These are phyloP conservation scores for Rhagonycha lutea DNA, from an alignment of 2,888 invertebrate genomes.

Conservation along the genomic window DNA sequence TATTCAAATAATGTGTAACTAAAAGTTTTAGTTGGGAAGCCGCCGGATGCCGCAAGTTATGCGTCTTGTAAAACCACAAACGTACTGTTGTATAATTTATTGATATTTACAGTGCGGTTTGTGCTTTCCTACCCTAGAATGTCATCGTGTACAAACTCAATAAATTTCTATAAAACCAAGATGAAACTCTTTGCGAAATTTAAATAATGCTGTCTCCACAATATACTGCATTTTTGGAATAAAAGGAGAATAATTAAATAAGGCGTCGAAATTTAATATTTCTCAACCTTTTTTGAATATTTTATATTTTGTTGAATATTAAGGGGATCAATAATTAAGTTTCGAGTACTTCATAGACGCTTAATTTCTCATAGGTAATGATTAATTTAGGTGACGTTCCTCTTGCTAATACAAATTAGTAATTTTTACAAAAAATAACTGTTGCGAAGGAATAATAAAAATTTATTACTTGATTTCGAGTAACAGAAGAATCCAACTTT, in stretches of 20 bases:
- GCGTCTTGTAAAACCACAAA: constrained; percentile 48
- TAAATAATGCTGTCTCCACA: not conserved
- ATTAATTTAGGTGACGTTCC: not conserved
- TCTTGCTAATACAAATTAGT: not conserved
- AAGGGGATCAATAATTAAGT: not conserved
- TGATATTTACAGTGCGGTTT: constrained; percentile 47
- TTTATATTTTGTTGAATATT: not conserved
- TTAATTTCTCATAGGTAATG: not conserved
- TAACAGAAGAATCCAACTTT: too few relatives aligned
- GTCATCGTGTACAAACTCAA: constrained; percentile 37
- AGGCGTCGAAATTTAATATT: not conserved
- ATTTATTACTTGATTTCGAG: too few relatives aligned
- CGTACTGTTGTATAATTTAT: constrained; percentile 51
- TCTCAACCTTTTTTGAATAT: not conserved
- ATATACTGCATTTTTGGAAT: not conserved
- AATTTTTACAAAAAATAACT: too few relatives aligned
- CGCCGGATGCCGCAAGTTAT: constrained; percentile 45
- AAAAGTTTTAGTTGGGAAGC: constrained; percentile 19
- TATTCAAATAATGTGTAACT: constrained; percentile 24
- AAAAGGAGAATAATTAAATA: not conserved
- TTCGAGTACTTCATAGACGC: not conserved
- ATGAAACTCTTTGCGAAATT: not conserved
- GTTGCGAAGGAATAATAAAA: too few relatives aligned
- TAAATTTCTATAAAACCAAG: constrained; percentile 4
- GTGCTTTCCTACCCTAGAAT: constrained; percentile 35